Evolutionary conservation across 1,140 invertebrate genomes (phyloP).

Genomic region (Coptotermes formosanus): DNA sequence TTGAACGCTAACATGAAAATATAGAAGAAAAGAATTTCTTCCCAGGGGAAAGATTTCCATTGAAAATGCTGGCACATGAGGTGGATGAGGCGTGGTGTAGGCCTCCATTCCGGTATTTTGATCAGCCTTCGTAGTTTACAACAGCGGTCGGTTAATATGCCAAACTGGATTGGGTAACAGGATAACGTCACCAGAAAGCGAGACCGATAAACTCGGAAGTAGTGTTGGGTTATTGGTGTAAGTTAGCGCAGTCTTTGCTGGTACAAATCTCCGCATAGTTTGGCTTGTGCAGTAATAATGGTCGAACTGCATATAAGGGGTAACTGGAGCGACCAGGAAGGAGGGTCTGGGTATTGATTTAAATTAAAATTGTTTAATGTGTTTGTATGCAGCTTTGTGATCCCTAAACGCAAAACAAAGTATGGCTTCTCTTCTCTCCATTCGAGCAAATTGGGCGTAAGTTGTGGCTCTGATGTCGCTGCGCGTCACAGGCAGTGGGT

Average conservation of each 20-base stretch:
- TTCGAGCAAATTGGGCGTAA: neutral
- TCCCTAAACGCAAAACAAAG: neutral
- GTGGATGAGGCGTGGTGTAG: too few species aligned
- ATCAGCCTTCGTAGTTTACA: too few species aligned
- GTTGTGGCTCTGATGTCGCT: neutral
- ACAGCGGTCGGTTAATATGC: too few species aligned
- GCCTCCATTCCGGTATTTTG: too few species aligned
- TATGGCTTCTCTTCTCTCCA: neutral
- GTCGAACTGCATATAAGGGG: neutral
- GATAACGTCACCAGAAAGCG: neutral
- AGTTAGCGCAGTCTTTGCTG: neutral
- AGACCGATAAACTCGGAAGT: neutral
- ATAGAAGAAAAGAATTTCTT: too few species aligned
- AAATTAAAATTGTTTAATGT: slow-evolving; percentile 17
- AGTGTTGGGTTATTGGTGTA: neutral
- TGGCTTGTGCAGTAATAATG: neutral
- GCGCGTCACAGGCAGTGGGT: too few species aligned
- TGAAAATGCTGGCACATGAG: too few species aligned
- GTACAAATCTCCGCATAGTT: neutral
- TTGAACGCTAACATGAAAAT: too few species aligned
- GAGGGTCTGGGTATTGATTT: neutral
- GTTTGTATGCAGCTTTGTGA: neutral
- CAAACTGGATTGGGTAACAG: neutral
- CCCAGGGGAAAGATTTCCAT: too few species aligned
- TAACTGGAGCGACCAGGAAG: neutral